Evolutionary conservation across 2,113 vertebrate genomes (phyloP).

Genomic region (Clarias gariepinus): DNA sequence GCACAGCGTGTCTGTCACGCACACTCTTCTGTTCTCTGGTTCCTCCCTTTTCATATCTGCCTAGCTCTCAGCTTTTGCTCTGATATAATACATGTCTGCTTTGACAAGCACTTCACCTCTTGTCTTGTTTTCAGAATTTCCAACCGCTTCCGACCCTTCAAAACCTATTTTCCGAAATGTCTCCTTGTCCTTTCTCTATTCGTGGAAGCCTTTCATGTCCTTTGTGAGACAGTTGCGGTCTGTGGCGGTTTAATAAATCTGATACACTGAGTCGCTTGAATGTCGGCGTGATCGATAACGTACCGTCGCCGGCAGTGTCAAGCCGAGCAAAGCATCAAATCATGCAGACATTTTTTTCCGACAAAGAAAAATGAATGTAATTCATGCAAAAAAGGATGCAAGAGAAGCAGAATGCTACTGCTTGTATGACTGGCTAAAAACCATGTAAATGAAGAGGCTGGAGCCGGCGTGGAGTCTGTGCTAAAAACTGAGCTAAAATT

Average conservation of each 20-base stretch:
- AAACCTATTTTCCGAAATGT: not conserved
- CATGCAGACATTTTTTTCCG: not conserved
- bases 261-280: not conserved
- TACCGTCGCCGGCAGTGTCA: not conserved
- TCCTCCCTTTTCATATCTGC: not conserved
- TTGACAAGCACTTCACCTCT: slow-evolving; percentile 14
- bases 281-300: not conserved
- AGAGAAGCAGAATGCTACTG: not conserved
- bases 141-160: not conserved
- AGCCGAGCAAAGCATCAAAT: not conserved
- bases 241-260: not conserved
- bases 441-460: not conserved
- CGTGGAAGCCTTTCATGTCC: not conserved
- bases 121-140: not conserved
- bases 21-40: not conserved
- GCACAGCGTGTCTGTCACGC: not conserved
- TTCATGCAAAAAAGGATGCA: not conserved
- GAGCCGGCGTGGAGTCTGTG: not conserved
- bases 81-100: slow-evolving; percentile 22
- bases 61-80: not conserved
- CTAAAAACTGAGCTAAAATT: slow-evolving; percentile 12
- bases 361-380: not conserved
- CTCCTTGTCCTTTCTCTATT: not conserved
- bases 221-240: not conserved
- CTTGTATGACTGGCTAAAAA: too few species aligned